Evolutionary conservation across 2,797 vertebrate genomes (phyloP).

Genomic region (Trematomus bernacchii): DNA sequence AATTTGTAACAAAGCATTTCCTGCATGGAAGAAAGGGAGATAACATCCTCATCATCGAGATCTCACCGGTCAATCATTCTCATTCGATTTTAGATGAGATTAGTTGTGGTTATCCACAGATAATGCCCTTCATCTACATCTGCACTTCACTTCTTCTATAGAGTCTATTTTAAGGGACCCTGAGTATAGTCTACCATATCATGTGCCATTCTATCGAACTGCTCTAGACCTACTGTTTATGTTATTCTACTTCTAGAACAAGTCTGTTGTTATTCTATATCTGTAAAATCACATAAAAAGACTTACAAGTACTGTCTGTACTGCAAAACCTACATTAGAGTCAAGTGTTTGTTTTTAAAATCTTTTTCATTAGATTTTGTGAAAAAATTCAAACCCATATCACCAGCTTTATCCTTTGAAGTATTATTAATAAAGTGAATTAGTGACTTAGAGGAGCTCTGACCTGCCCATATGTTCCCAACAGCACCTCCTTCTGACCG

Average conservation of each 20-base stretch:
- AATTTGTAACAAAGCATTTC: slow-evolving; percentile 94
- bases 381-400: not conserved
- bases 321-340: not conserved
- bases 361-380: not conserved
- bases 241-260: not conserved
- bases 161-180: no score
- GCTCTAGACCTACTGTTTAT: not conserved
- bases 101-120: no score
- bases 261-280: not conserved
- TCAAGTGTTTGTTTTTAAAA: no score
- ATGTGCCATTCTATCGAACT: not conserved
- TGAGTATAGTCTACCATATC: not conserved
- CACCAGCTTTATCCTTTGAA: not conserved
- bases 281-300: no score
- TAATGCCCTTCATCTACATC: no score
- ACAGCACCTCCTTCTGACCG: slow-evolving; percentile 88
- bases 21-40: slow-evolving; percentile 71
- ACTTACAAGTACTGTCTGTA: no score
- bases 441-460: not conserved
- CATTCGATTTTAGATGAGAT: not conserved
- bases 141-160: no score
- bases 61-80: not conserved
- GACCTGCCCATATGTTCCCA: slow-evolving; percentile 95
- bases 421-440: not conserved
- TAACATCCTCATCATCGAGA: slow-evolving; percentile 2